Evolutionary conservation across 2,797 vertebrate species (phyloP), one percentile per base, ranked within the genome.

Genomic region (Artibeus jamaicensis): DNA sequence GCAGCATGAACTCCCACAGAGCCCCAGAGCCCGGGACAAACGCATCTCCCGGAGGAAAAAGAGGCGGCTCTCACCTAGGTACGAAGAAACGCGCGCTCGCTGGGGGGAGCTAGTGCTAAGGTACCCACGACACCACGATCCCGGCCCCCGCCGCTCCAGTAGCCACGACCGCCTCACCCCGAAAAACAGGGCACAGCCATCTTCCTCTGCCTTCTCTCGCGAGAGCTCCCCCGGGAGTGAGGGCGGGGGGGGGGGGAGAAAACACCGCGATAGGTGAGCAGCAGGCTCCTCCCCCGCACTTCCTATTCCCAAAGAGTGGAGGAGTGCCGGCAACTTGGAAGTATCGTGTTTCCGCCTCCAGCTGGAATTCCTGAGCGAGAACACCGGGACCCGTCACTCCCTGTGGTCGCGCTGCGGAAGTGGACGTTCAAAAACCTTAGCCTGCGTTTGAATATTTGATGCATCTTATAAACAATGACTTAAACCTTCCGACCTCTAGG

Each of bases 41-140:
- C 93, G 92, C 97, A 93, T 96, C 81, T 92, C 97, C 91, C 86
- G 91, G 82, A 42, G 89, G 87, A 71, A 77, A 87, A 57, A 46
- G 95, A 82, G 81, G 22, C 68, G 94, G 87, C 94, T 53, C 97
- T 95, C 95, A 98, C 62, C 94, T 50, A 71, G 86, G 76, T 89
- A 70, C 95, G 50, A 48, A 93, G 34, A 82, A 90, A 97, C 79
- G 94, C 98, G 98, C 98, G 98, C 98, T 99, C 99, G 98, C 98
- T 97, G 97, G 84, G 74, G 53, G 39, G 91, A n/a, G 98, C 98
- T 98, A 99, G 99, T 21, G 71, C 79, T 89, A 93, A 46, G 34
- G 14, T 3, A 46, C 62, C 55, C 91, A 6, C 22, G 77, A 79
- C 50, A 29, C 53, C 99, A 98, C 98, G 98, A 98, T 24, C 94